These are phyloP conservation scores for Cryptocheilus praepositus DNA, from an alignment of 2,888 invertebrate species.

Conservation along the genomic window DNA sequence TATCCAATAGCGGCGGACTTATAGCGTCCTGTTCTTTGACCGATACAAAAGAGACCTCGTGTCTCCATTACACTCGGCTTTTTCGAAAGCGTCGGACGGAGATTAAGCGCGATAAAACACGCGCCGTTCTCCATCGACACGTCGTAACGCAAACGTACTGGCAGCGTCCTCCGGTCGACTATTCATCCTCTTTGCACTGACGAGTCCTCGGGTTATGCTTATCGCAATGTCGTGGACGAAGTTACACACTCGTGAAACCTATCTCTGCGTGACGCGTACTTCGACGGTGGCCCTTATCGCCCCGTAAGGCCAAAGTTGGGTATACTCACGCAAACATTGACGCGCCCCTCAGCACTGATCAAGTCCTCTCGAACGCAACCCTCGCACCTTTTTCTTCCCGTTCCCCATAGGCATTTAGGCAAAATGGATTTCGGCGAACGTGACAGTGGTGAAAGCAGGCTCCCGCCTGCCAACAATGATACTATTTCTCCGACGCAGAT, in stretches of 20 bases:
- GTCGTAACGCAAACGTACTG: not conserved
- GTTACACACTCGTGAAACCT: slow-evolving; percentile 1
- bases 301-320: not conserved
- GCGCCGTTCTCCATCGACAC: not conserved
- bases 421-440: slow-evolving; percentile 6
- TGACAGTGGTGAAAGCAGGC: too few species aligned
- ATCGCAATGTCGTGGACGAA: not conserved
- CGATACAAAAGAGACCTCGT: not conserved
- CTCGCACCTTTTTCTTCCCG: not conserved
- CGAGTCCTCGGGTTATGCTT: not conserved
- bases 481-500: too few species aligned
- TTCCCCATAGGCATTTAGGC: not conserved
- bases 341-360: slow-evolving; percentile 1
- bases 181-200: not conserved
- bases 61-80: not conserved
- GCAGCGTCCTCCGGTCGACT: not conserved
- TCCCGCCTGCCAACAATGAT: too few species aligned
- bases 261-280: slow-evolving; percentile 1
- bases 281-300: not conserved
- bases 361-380: not conserved
- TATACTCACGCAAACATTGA: slow-evolving; percentile 3
- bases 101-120: not conserved
- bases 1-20: not conserved
- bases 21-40: not conserved
- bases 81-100: too few species aligned